Evolutionary conservation across 2,797 vertebrate species (phyloP).

Genomic region (Myoxocephalus aenaeus): DNA sequence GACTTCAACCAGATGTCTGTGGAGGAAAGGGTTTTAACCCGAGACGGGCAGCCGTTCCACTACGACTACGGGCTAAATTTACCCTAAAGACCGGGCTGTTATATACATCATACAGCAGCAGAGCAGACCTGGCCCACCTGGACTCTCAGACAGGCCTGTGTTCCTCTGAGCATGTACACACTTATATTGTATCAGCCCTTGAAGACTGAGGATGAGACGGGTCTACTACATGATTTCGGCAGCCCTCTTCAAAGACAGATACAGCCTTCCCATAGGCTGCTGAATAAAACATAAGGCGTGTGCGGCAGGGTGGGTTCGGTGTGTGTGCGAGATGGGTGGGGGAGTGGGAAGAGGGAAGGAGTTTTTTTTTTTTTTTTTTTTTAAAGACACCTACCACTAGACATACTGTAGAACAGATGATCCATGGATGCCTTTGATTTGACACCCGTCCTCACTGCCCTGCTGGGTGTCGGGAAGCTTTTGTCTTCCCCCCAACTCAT

Average conservation of each 20-base stretch:
- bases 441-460: slow-evolving; percentile 68
- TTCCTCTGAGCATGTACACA: slow-evolving; percentile 58
- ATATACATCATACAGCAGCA: slow-evolving; percentile 22
- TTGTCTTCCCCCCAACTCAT: slow-evolving; percentile 34
- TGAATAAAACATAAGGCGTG: slow-evolving; percentile 85
- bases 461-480: slow-evolving; percentile 66
- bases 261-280: slow-evolving; percentile 73
- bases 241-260: slow-evolving; percentile 79
- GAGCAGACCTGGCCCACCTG: slow-evolving; percentile 60
- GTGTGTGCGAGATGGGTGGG: slow-evolving; percentile 16
- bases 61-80: slow-evolving; percentile 54
- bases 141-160: slow-evolving; percentile 43
- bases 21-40: slow-evolving; percentile 54
- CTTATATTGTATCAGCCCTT: slow-evolving; percentile 65
- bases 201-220: slow-evolving; percentile 70
- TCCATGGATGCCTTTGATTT: slow-evolving; percentile 78
- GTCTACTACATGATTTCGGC: slow-evolving; percentile 74
- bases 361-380: slow-evolving; percentile 44
- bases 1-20: slow-evolving; percentile 56
- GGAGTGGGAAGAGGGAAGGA: slow-evolving; percentile 15
- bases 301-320: slow-evolving; percentile 55
- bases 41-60: slow-evolving; percentile 28
- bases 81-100: slow-evolving; percentile 45
- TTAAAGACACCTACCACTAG: slow-evolving; percentile 61
- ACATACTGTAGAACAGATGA: slow-evolving; percentile 71